phyloP scores from a whole-genome alignment of 2,888 invertebrate genomes.

The Melanargia galathea region DNA sequence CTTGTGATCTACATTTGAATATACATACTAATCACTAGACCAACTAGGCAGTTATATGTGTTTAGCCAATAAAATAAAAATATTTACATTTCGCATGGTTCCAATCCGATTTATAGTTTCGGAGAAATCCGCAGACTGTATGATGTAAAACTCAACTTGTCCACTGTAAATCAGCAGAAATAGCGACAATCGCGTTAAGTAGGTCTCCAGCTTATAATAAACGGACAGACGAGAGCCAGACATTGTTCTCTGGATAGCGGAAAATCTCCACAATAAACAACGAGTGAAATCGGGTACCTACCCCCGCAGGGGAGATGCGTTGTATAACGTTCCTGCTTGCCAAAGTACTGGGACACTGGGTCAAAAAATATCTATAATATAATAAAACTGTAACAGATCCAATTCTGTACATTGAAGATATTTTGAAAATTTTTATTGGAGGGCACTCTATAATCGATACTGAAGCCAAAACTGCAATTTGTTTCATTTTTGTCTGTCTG shows the following conservation, averaged over 20 bases:
- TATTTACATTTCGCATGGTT: too few species aligned
- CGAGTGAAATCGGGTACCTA: not conserved
- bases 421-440: too few species aligned
- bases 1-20: too few species aligned
- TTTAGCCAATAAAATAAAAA: too few species aligned
- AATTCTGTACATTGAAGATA: too few species aligned
- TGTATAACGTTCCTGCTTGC: not conserved
- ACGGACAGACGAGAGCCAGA: constrained; percentile 21
- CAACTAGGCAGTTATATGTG: too few species aligned
- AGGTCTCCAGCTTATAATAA: constrained; percentile 24
- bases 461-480: too few species aligned
- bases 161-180: constrained; percentile 14
- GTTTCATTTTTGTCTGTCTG: too few species aligned
- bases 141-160: not conserved
- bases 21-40: too few species aligned
- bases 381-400: not conserved
- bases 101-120: too few species aligned
- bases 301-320: not conserved
- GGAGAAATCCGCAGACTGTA: too few species aligned
- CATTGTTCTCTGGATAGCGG: constrained; percentile 21
- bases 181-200: constrained; percentile 15
- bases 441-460: too few species aligned
- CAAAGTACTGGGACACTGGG: not conserved
- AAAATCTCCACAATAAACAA: constrained; percentile 24
- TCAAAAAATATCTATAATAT: not conserved